These are phyloP conservation scores for Papilio aristodemus DNA, from an alignment of 1,140 invertebrate species.

Conservation along the genomic window DNA sequence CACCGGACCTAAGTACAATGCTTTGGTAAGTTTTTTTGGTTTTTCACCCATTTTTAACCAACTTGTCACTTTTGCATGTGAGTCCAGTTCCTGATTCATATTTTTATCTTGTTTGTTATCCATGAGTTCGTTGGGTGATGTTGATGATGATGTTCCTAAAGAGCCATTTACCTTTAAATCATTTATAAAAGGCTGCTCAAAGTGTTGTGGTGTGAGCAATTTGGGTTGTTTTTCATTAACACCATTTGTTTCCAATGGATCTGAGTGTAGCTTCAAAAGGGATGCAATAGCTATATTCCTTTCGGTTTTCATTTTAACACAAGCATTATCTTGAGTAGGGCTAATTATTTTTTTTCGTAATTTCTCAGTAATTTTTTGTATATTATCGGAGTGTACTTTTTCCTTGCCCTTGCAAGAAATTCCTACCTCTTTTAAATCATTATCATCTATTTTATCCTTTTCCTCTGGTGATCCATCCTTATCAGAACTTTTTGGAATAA, in stretches of 20 bases:
- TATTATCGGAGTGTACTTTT: constrained; percentile 30
- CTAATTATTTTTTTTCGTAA: constrained; percentile 48
- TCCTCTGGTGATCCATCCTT: background rate
- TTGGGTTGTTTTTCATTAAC: background rate
- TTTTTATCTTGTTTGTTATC: background rate
- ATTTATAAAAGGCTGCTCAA: background rate
- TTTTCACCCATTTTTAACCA: constrained; percentile 50
- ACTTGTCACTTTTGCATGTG: constrained; percentile 56
- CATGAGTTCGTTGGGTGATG: background rate
- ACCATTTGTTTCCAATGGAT: background rate
- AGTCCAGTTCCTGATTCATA: constrained; percentile 38
- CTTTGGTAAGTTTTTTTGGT: constrained; percentile 26
- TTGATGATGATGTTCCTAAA: background rate
- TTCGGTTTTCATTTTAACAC: constrained; percentile 46
- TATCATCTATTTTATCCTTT: background rate
- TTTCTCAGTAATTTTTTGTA: constrained; percentile 42
- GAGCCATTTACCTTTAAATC: background rate
- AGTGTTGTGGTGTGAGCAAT: constrained; percentile 9
- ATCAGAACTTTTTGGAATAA: constrained; percentile 42
- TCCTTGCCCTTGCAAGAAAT: constrained; percentile 4
- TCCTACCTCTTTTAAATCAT: constrained; percentile 15
- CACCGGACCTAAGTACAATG: constrained; percentile 46
- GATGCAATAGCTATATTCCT: constrained; percentile 50
- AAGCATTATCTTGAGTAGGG: constrained; percentile 39
- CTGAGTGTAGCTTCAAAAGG: constrained; percentile 33